phyloP scores from a whole-genome alignment of 1,140 invertebrate species.

The Drosophila chauvacae region DNA sequence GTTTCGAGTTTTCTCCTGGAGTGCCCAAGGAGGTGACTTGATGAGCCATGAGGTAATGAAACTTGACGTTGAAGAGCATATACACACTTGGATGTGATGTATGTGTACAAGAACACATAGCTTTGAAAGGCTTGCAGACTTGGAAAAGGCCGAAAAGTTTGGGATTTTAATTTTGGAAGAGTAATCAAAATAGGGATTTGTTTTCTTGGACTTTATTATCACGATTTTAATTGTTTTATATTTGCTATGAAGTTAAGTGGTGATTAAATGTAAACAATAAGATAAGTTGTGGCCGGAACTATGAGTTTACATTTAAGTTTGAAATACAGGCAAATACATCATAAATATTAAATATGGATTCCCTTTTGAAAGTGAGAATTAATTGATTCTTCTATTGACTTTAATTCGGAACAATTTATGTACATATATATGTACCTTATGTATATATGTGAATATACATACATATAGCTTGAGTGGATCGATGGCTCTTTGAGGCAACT shows the following conservation, averaged over 20 bases:
- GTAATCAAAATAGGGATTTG: not conserved
- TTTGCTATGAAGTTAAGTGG: not conserved
- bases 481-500: slow-evolving; percentile 9
- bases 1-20: slow-evolving; percentile 24
- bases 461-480: not conserved
- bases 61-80: slow-evolving; percentile 39
- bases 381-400: not conserved
- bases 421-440: no score
- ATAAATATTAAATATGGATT: not conserved
- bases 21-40: slow-evolving; percentile 32
- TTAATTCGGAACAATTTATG: not conserved
- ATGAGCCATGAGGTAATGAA: slow-evolving; percentile 51
- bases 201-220: not conserved
- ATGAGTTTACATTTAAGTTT: not conserved
- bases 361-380: not conserved
- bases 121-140: slow-evolving; percentile 15
- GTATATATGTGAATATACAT: no score
- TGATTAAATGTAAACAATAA: not conserved
- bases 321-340: not conserved
- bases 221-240: no score
- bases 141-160: not conserved
- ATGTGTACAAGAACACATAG: slow-evolving; percentile 1
- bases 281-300: not conserved
- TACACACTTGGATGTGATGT: not conserved
- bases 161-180: not conserved